Base-by-base conservation (phyloP, 2,113 vertebrate species). In the Amphiprion ocellaris region DNA sequence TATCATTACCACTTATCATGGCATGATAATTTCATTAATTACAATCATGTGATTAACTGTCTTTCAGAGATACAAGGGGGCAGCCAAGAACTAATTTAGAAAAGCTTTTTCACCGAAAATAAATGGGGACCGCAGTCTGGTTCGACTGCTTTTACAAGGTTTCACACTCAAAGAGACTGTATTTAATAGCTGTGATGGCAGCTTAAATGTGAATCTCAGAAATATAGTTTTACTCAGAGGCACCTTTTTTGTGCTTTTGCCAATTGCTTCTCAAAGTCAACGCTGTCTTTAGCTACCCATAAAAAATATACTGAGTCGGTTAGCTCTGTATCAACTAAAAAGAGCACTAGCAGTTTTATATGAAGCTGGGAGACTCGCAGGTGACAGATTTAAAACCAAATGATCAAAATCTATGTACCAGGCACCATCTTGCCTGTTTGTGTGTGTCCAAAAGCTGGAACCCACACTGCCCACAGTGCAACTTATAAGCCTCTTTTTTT, bases 1-100 rank as follows among this genome's bases (percentile, higher is more conserved):
- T 72, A 69, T 79, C 61, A 74, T 81, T 69, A 60, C 21, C 65
- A 70, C 62, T 60, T 66, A 75, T 67, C 15, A 11, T 26, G n/a
- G 69, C 23, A 10, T 69, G 73, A 77, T 81, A 55, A 78, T 90
- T 83, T 86, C 39, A 85, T 79, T 84, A 87, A 84, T 82, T 82
- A 77, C 55, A 55, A 61, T 69, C 41, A 66, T 65, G 73, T 71
- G 77, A 84, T 87, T 84, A 83, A 86, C 46, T 72, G 63, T 77
- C 61, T 63, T 60, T 52, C 56, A 41, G 65, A 21, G 55, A n/a
- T 53, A 33, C 19, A 28, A 26, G 44, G 64, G 53, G 17, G 47
- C 79, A 73, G 74, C 55, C 78, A 71, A 65, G 68, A 72, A 56
- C 55, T 68, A 30, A 79, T 77, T 58, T 72, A 2, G n/a, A 76